A percentile compares a stretch with the other conserved stretches of the same genome.
phyloP scores from a whole-genome alignment of 2,888 invertebrate species.

The Acanthopleura granulata region DNA sequence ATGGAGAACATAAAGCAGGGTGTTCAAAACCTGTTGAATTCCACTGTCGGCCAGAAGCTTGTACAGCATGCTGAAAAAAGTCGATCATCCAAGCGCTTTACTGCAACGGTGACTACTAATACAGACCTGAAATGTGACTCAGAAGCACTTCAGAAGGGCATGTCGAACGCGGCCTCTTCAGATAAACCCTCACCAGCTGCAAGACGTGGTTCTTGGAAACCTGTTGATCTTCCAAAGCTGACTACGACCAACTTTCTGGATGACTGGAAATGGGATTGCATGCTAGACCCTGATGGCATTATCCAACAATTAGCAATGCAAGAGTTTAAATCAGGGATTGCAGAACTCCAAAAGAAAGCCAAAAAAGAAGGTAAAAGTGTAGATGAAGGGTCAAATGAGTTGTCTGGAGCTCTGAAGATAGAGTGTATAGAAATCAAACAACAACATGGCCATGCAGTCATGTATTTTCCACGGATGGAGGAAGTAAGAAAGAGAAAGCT shows the following conservation, averaged over 20 bases:
- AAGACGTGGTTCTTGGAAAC: background rate
- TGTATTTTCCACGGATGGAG: constrained; percentile 30
- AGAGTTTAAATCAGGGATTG: constrained; percentile 21
- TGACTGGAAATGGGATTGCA: constrained; percentile 40
- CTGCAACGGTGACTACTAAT: background rate
- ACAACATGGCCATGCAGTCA: constrained; percentile 45
- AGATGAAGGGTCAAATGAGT: background rate
- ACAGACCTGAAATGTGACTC: background rate
- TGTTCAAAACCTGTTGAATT: background rate
- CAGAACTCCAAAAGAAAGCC: background rate
- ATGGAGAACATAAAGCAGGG: constrained; percentile 49
- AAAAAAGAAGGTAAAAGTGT: background rate
- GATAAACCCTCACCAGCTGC: constrained; percentile 17
- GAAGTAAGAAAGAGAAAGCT: constrained; percentile 25
- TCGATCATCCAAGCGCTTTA: background rate
- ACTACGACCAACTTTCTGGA: constrained; percentile 34
- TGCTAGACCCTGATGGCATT: constrained; percentile 48
- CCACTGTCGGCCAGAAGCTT: background rate
- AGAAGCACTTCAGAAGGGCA: constrained; percentile 23
- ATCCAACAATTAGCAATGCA: constrained; percentile 45
- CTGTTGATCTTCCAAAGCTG: constrained; percentile 20
- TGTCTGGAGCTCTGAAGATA: constrained; percentile 28
- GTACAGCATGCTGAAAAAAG: constrained; percentile 24
- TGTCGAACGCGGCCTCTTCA: constrained; percentile 18
- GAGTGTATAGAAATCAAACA: constrained; percentile 42